Base-by-base conservation (phyloP, 2,888 invertebrate species). In the Chaetogeoica ovagalla region DNA sequence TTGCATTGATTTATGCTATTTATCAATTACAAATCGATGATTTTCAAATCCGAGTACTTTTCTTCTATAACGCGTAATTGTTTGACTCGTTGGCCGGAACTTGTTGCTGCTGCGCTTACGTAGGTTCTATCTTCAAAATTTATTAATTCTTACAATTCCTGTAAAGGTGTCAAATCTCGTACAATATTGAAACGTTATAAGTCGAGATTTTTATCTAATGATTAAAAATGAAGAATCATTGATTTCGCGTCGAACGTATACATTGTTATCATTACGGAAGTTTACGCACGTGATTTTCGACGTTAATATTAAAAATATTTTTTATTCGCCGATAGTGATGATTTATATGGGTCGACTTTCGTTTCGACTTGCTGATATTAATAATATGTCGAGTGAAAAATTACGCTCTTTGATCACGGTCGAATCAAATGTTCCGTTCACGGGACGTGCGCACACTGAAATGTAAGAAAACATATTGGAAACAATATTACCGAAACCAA, bases 171-270 rank as follows among this genome's bases (percentile, higher is more conserved):
- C 23, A 62, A 62, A 11, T 17, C 30, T 30, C 19, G 63, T 8
- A 37, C 19, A 63, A n/a, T 43, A 15, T 66, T 66, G n/a, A 66
- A 66, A 9, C 9, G 7, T 68, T 68, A 48, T 21, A 23, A 68
- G 48, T 23, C 21, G 43, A 68, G 66, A 68, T 68, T 68, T 66
- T 68, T 68, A 68, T 68, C 66, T 48, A 17, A 68, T 48, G 43
- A 68, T 68, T 68, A 68, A 19, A 43, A 15, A 48, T 15, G 23
- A 48, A 15, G 43, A 48, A 7, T 48, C 21, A 68, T 68, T 48
- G 21, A 68, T 48, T 21, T 17, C 17, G 43, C 66, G 66, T 43
- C n/a, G 37, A 39, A 39, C 13, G 19, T 43, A 1, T 65, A 65
- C 30, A 30, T 30, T 30, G 4, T 30, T 30, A 30, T 30, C 43